A percentile compares a stretch with the other conserved stretches of the same genome.
phyloP scores from a whole-genome alignment of 2,888 invertebrate genomes.

The Limenitis arthemis region DNA sequence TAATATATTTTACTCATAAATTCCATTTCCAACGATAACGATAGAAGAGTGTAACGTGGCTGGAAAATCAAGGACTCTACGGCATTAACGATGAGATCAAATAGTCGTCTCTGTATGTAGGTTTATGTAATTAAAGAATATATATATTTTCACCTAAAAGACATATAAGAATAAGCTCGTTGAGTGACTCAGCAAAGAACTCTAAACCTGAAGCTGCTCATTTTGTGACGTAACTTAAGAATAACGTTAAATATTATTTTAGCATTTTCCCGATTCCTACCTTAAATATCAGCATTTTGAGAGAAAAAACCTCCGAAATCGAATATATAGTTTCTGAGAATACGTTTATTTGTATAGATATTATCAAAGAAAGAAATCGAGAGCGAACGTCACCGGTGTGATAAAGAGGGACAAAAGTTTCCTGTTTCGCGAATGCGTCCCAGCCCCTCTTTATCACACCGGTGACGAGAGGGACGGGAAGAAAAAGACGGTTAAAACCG shows the following conservation, averaged over 20 bases:
- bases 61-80: conserved; percentile 1
- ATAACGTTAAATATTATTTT: too few relatives aligned
- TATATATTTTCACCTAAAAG: too few relatives aligned
- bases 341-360: too few relatives aligned
- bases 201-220: too few relatives aligned
- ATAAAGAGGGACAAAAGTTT: conserved; percentile 42
- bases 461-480: conserved; percentile 45
- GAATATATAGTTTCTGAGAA: too few relatives aligned
- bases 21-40: conserved; percentile 7
- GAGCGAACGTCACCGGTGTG: conserved; percentile 41
- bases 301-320: too few relatives aligned
- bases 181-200: too few relatives aligned
- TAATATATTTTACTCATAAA: neutral
- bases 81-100: neutral
- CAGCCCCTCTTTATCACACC: conserved; percentile 39
- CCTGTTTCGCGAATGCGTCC: conserved; percentile 43
- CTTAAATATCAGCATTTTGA: too few relatives aligned
- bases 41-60: neutral
- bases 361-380: conserved; percentile 34
- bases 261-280: too few relatives aligned
- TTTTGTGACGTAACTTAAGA: too few relatives aligned
- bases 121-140: conserved; percentile 3
- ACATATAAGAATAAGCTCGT: too few relatives aligned
- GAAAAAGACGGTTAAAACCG: conserved; percentile 55
- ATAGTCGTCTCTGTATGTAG: conserved; percentile 2